Conservation (phyloP, 2,888 invertebrate genomes). For the Drosophila seclusa region DNA sequence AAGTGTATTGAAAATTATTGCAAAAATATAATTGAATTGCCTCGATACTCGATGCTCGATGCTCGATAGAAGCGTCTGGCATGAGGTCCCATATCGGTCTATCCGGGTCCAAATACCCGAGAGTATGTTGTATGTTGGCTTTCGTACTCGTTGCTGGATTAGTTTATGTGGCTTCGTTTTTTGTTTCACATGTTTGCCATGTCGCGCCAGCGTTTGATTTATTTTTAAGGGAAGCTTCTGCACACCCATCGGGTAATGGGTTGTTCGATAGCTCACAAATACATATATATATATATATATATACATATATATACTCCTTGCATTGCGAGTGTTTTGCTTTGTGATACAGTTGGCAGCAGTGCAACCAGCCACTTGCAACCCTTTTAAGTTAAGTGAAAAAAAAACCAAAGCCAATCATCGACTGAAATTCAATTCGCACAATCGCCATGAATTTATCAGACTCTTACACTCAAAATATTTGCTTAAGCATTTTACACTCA, state of each 20-base stretch:
- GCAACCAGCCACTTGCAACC: conserved; percentile 31
- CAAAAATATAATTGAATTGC: conserved; percentile 82
- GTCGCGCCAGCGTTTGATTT: conserved; percentile 69
- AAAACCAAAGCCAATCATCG: conserved; percentile 44
- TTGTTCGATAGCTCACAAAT: conserved; percentile 5
- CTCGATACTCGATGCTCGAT: conserved; percentile 50
- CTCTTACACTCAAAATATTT: background rate
- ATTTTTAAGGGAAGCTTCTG: conserved; percentile 49
- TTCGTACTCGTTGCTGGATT: conserved; percentile 33
- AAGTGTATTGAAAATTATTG: conserved; percentile 83
- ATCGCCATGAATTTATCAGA: background rate
- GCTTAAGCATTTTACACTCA: background rate
- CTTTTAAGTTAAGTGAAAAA: conserved; percentile 50
- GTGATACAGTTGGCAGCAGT: conserved; percentile 17
- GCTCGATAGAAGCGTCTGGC: conserved; percentile 14
- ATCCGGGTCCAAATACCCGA: conserved; percentile 21
- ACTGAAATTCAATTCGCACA: conserved; percentile 47
- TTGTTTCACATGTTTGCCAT: conserved; percentile 41
- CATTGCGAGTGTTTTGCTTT: conserved; percentile 12
- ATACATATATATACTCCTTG: background rate
- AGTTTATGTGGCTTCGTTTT: conserved; percentile 48
- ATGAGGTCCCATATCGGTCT: conserved; percentile 18
- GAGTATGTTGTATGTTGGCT: conserved; percentile 49
- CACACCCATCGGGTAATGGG: conserved; percentile 33
- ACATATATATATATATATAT: background rate